Evolutionary conservation across 2,113 vertebrate species (phyloP).

Genomic region (Rissa tridactyla): DNA sequence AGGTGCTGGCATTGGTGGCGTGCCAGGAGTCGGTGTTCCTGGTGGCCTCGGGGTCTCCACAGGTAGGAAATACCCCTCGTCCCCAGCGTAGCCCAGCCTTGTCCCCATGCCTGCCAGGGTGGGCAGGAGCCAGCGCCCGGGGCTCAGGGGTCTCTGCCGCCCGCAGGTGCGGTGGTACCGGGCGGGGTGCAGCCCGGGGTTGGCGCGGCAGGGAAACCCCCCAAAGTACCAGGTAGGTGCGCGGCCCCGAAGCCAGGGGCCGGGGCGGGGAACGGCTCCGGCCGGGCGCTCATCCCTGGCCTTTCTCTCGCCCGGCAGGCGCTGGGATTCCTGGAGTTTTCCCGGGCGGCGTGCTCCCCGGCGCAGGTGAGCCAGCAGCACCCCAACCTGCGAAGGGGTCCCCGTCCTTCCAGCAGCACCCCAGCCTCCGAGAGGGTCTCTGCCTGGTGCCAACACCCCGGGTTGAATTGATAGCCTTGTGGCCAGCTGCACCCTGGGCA

Average conservation of each 20-base stretch:
- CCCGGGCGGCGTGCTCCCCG: constrained; percentile 76
- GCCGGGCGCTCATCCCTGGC: fast-evolving
- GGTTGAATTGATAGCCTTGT: fast-evolving
- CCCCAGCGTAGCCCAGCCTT: not conserved
- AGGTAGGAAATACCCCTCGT: constrained; percentile 39
- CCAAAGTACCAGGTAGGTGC: constrained; percentile 78
- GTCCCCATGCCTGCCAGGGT: not conserved
- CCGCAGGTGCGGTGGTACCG: constrained; percentile 65
- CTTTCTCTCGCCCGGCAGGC: constrained; percentile 35
- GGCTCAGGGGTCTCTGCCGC: constrained; percentile 35
- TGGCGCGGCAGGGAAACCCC: constrained; percentile 71
- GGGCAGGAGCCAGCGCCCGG: not conserved
- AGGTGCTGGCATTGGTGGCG: constrained; percentile 55
- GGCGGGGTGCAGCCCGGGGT: constrained; percentile 60
- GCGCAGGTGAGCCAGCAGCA: constrained; percentile 67
- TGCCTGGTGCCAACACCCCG: not conserved
- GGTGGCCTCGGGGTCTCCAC: constrained; percentile 61
- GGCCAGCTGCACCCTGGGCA: not conserved
- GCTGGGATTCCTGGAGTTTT: constrained; percentile 79
- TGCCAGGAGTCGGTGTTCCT: not conserved
- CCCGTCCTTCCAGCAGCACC: not conserved
- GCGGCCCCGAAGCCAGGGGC: not conserved
- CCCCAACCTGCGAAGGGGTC: no score
- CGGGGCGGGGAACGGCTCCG: not conserved
- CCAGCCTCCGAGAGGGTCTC: fast-evolving